A percentile compares a stretch with the other conserved stretches of the same genome.
These are phyloP conservation scores for Zosterops pallidus DNA, from an alignment of 2,113 vertebrate species.

Conservation along the genomic window DNA sequence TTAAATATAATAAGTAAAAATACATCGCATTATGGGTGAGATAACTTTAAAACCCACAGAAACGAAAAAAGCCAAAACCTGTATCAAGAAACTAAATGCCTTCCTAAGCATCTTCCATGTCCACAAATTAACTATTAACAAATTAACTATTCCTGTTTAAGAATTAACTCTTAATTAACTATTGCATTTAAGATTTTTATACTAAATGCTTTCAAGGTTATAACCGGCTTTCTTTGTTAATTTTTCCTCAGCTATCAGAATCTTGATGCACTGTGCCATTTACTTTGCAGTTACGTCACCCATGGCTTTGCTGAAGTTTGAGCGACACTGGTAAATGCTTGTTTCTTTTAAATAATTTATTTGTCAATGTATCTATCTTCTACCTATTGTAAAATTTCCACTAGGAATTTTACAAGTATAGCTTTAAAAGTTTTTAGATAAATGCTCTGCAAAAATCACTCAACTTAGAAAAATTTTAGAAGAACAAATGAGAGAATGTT, in stretches of 20 bases:
- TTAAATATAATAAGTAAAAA: conserved; percentile 8
- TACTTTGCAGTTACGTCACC: neutral
- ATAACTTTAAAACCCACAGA: neutral
- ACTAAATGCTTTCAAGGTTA: neutral
- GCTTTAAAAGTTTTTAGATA: neutral
- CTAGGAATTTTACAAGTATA: neutral
- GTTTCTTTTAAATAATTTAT: neutral
- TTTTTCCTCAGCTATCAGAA: neutral
- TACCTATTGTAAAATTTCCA: neutral
- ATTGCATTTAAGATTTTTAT: neutral
- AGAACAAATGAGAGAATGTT: neutral
- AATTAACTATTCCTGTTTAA: too few species aligned
- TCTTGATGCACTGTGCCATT: neutral
- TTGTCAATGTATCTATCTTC: neutral
- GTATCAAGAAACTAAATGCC: neutral
- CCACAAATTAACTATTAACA: neutral
- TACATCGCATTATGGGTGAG: neutral
- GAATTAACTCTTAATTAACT: too few species aligned
- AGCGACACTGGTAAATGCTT: neutral
- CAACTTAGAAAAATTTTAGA: neutral
- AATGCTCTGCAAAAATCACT: neutral
- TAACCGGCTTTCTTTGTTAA: neutral
- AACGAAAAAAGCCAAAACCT: neutral
- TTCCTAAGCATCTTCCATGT: neutral
- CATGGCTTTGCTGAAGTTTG: neutral